Percentiles rank a stretch among this genome's conserved stretches.
phyloP scores from a whole-genome alignment of 2,113 vertebrate species.

The Labeo rohita region DNA sequence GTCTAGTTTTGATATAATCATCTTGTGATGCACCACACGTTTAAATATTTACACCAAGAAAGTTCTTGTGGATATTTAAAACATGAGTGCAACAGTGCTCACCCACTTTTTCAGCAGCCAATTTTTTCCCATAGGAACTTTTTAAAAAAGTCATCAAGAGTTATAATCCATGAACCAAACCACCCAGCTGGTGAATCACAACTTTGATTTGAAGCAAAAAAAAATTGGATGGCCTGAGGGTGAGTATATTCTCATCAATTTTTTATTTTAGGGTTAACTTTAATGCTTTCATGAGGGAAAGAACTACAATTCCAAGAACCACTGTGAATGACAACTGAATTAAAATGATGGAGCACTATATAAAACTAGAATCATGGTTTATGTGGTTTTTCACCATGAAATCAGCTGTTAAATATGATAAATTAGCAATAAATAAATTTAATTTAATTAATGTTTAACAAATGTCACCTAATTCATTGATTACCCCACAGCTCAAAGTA shows the following conservation, averaged over 20 bases:
- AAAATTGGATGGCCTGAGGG: background rate
- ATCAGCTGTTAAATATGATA: too few relatives aligned
- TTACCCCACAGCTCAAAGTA: background rate
- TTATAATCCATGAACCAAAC: background rate
- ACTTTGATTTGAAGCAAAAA: background rate
- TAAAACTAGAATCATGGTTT: background rate
- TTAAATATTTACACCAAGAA: background rate
- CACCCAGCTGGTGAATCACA: background rate
- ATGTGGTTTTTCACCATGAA: background rate
- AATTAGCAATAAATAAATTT: too few relatives aligned
- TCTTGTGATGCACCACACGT: background rate
- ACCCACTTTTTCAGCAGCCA: background rate
- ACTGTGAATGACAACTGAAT: background rate
- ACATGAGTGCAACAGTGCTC: too few relatives aligned
- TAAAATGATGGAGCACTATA: background rate
- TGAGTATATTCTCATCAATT: background rate
- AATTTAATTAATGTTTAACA: too few relatives aligned
- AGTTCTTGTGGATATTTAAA: background rate
- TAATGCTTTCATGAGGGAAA: background rate
- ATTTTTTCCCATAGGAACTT: too few relatives aligned
- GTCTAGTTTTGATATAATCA: background rate
- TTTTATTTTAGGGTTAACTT: background rate
- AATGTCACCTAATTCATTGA: background rate
- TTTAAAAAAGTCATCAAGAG: background rate
- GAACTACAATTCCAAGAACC: background rate